Base-by-base conservation (phyloP, 2,888 invertebrate species). In the Augochlorella aurata region DNA sequence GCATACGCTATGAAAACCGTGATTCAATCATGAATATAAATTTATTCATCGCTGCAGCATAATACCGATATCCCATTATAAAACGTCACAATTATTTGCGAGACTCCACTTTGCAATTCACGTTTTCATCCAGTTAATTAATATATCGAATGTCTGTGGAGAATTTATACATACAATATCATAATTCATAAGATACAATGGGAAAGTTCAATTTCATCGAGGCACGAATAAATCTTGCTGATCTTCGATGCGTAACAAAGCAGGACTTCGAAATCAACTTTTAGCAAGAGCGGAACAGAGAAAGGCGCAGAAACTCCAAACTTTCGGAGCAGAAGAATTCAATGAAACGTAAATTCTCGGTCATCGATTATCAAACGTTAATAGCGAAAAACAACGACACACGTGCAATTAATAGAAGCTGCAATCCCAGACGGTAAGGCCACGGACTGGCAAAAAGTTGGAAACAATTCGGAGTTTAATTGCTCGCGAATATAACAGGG, bases 111-210 rank as follows among this genome's bases (percentile, higher is more conserved):
- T 58, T 24, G 58, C 58, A 58, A 58, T 58, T 58, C 58, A 58
- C 24, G 21, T 24, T 58, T 58, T 58, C 58, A 45, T 5, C 3
- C n/a, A 9, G 3, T 18, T 61, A 8, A 16, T 47, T 18, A 44
- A 50, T n/a, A 18, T 66, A 24, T 58, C 58, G 58, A 24, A 58
- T 58, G 54, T 58, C 54, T 58, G 58, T 16, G 14, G 58, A 58
- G 58, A 58, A 58, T 58, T 58, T 58, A 58, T 58, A 58, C 14
- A 58, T 58, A 58, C 16, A 24, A 58, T 58, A 58, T 58, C 24
- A 58, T 58, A 58, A 58, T 58, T 58, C 24, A 58, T 44, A 52
- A 8, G 29, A 61, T 47, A 38, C 44, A 14, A 58, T 29, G 45
- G 8, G 24, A 24, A 58, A 24, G 24, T 24, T 58, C 16, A 7